These are phyloP conservation scores for Euclidia mi DNA, from an alignment of 2,888 invertebrate species.

Conservation along the genomic window DNA sequence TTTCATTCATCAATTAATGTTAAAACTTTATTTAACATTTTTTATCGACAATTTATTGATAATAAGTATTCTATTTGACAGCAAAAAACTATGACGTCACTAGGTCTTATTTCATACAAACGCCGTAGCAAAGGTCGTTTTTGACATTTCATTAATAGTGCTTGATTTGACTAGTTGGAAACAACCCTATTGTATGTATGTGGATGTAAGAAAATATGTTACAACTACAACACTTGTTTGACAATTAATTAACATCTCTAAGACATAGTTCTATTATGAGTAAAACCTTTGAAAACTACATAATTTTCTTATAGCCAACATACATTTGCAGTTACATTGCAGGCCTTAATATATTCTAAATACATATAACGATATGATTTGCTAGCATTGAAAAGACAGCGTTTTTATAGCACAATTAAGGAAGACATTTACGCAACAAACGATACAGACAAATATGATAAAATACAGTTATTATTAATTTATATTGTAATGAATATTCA, in stretches of 20 bases:
- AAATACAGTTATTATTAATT: conserved; percentile 68
- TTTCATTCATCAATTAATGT: too few species aligned
- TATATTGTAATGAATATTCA: conserved; percentile 69
- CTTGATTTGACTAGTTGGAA: too few species aligned
- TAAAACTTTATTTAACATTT: too few species aligned
- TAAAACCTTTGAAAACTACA: conserved; percentile 5
- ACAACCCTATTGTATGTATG: too few species aligned
- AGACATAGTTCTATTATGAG: too few species aligned
- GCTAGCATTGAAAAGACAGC: conserved; percentile 69
- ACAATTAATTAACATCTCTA: neutral
- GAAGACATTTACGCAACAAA: conserved; percentile 79
- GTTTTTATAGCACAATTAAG: conserved; percentile 72
- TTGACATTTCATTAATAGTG: too few species aligned
- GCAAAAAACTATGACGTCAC: too few species aligned
- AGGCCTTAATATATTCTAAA: conserved; percentile 53
- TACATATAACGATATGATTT: conserved; percentile 33
- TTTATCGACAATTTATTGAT: too few species aligned
- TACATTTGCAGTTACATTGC: conserved; percentile 31
- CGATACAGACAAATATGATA: conserved; percentile 68
- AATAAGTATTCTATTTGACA: too few species aligned
- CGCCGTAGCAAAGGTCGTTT: too few species aligned
- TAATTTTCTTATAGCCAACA: conserved; percentile 36
- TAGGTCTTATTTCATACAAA: too few species aligned
- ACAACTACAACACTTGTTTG: neutral
- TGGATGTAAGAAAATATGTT: conserved; percentile 36